phyloP scores from a whole-genome alignment of 2,113 vertebrate genomes.

The Turnix velox region DNA sequence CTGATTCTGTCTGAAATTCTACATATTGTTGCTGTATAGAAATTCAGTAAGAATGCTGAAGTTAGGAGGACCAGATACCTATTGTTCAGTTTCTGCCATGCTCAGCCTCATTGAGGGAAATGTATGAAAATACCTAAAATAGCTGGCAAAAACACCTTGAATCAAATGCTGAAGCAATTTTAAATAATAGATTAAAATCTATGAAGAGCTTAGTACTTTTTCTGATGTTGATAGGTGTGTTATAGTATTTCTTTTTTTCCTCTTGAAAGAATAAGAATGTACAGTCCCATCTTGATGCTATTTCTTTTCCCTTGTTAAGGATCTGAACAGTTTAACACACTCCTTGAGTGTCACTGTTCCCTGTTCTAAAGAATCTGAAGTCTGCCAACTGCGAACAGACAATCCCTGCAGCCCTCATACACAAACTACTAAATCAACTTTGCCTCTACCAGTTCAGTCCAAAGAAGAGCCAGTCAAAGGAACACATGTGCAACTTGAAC shows the following conservation, averaged over 20 bases:
- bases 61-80: not conserved
- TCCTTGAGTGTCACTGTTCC: not conserved
- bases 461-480: slow-evolving; percentile 69
- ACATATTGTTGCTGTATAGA: not conserved
- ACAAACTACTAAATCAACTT: slow-evolving; percentile 9
- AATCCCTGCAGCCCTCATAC: slow-evolving; percentile 39
- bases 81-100: not conserved
- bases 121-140: not conserved
- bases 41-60: not conserved
- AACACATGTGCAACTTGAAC: slow-evolving; percentile 66
- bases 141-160: not conserved
- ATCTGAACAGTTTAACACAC: not conserved
- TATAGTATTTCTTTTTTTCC: not conserved
- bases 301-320: not conserved
- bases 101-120: not conserved
- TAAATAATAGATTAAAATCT: not conserved
- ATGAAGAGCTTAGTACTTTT: not conserved
- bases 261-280: not conserved
- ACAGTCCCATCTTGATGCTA: not conserved
- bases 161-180: not conserved
- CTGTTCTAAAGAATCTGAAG: slow-evolving; percentile 58
- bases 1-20: not conserved
- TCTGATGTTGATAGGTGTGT: not conserved
- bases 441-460: slow-evolving; percentile 20
- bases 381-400: not conserved